These are phyloP conservation scores for Aphaenogaster ashmeadi DNA, from an alignment of 1,140 invertebrate species.

Conservation along the genomic window DNA sequence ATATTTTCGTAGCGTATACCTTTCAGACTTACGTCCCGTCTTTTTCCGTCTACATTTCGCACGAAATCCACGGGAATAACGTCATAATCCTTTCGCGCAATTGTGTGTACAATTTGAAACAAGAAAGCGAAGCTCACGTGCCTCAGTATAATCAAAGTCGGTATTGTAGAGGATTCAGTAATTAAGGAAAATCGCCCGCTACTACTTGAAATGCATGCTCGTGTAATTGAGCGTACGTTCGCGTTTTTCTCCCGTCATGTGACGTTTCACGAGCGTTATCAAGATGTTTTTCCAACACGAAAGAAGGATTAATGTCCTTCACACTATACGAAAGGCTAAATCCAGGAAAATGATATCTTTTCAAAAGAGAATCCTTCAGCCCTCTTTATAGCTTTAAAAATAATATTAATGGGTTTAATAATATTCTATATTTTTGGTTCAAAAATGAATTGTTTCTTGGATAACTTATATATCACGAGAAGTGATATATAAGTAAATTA, in stretches of 20 bases:
- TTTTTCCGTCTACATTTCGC: neutral
- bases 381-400: slow-evolving; percentile 11
- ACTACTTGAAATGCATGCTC: slow-evolving; percentile 54
- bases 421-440: neutral
- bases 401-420: slow-evolving; percentile 21
- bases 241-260: slow-evolving; percentile 39
- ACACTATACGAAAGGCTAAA: slow-evolving; percentile 39
- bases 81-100: slow-evolving; percentile 41
- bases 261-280: slow-evolving; percentile 47
- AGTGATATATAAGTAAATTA: too few species aligned
- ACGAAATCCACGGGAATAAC: slow-evolving; percentile 46
- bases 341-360: slow-evolving; percentile 25
- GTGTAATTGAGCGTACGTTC: slow-evolving; percentile 50
- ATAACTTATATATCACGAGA: neutral
- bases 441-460: neutral
- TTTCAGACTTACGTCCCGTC: slow-evolving; percentile 14
- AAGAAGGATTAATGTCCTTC: slow-evolving; percentile 57
- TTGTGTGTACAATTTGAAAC: slow-evolving; percentile 39
- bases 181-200: slow-evolving; percentile 45
- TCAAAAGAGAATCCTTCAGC: neutral
- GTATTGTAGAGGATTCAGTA: slow-evolving; percentile 51
- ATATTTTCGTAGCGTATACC: neutral
- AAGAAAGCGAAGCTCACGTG: slow-evolving; percentile 52
- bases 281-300: slow-evolving; percentile 55
- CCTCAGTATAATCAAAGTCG: slow-evolving; percentile 43